These are phyloP conservation scores for Drosophila athabasca DNA, from an alignment of 1,140 invertebrate species.

Conservation along the genomic window DNA sequence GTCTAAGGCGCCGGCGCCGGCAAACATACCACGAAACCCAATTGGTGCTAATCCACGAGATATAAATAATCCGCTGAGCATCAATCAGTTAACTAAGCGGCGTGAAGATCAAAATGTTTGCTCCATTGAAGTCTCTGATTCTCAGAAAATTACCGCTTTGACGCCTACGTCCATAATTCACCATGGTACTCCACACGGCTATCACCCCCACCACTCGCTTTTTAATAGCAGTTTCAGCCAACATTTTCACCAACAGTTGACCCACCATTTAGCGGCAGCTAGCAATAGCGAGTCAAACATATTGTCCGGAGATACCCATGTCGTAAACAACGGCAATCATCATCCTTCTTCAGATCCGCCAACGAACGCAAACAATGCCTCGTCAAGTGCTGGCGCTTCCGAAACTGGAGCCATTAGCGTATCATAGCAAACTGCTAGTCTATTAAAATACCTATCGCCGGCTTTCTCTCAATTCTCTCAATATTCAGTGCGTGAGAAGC, in stretches of 20 bases:
- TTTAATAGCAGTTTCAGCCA: constrained; percentile 63
- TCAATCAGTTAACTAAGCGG: constrained; percentile 91
- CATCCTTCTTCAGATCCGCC: constrained; percentile 42
- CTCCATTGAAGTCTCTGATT: constrained; percentile 11
- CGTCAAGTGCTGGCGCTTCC: constrained; percentile 42
- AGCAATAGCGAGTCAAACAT: constrained; percentile 16
- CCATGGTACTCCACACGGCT: constrained; percentile 24
- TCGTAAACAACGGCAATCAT: constrained; percentile 40
- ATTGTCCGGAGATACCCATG: constrained; percentile 24
- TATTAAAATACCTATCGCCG: neutral
- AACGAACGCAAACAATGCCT: constrained; percentile 22
- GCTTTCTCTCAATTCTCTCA: neutral
- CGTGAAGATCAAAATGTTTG: constrained; percentile 49
- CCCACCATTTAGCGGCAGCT: constrained; percentile 46
- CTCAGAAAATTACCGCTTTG: constrained; percentile 12
- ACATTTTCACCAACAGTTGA: constrained; percentile 72
- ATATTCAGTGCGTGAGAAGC: constrained; percentile 5
- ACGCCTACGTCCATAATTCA: constrained; percentile 27
- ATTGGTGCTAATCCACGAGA: constrained; percentile 95
- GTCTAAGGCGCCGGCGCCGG: constrained; percentile 18
- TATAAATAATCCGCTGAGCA: constrained; percentile 95
- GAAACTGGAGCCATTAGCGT: constrained; percentile 79
- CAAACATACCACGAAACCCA: constrained; percentile 85
- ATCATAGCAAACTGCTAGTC: constrained; percentile 57
- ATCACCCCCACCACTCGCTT: constrained; percentile 47